A percentile compares a stretch with the other conserved stretches of the same genome.
Evolutionary conservation across 2,888 invertebrate species (phyloP).

Genomic region (Eudasyphora cyanicolor): DNA sequence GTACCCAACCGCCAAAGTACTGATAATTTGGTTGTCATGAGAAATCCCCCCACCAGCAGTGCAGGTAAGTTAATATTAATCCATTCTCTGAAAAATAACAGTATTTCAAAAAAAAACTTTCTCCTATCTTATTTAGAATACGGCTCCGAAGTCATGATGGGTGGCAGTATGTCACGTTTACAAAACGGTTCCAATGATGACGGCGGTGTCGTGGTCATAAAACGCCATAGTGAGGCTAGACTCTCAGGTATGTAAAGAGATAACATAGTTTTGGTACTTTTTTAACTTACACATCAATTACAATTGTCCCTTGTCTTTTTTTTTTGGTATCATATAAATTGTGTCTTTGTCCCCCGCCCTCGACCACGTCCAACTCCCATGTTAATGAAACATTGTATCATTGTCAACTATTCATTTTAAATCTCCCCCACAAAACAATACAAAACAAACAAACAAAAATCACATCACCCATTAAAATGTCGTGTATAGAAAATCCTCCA

Average conservation of each 20-base stretch:
- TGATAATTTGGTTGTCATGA: constrained; percentile 76
- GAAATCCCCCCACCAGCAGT: constrained; percentile 75
- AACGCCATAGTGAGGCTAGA: constrained; percentile 76
- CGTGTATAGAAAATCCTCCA: constrained; percentile 77
- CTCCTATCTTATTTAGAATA: constrained; percentile 35
- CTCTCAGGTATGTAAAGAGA: constrained; percentile 74
- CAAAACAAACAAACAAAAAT: constrained; percentile 46
- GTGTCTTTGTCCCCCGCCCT: constrained; percentile 22
- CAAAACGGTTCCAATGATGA: constrained; percentile 78
- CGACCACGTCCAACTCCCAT: background rate
- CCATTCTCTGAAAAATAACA: background rate
- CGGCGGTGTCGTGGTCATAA: constrained; percentile 73
- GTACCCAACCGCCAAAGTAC: constrained; percentile 80
- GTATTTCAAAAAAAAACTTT: background rate
- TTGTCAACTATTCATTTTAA: constrained; percentile 57
- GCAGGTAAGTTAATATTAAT: constrained; percentile 70
- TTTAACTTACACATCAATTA: background rate
- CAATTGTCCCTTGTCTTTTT: constrained; percentile 47
- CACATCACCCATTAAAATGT: constrained; percentile 39
- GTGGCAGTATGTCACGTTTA: constrained; percentile 71
- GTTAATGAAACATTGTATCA: constrained; percentile 47
- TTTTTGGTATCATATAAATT: constrained; percentile 39
- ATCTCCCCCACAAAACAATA: constrained; percentile 25
- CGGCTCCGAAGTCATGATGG: constrained; percentile 69
- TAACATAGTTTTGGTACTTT: constrained; percentile 32